Evolutionary conservation across 2,113 vertebrate species (phyloP), one percentile per base, ranked within the genome.

Genomic region (Bufo gargarizans): DNA sequence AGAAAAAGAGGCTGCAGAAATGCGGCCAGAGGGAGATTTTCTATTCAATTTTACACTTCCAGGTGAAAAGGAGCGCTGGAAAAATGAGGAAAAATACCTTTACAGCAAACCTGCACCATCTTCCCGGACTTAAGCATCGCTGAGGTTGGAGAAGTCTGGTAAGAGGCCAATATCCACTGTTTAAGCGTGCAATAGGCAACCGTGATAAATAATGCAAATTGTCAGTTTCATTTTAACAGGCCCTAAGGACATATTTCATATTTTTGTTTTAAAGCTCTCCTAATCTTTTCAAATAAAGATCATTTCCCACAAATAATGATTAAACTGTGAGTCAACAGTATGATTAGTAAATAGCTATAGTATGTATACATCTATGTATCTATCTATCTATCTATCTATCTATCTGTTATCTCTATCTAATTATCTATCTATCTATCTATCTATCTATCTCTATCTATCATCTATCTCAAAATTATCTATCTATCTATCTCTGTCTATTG

Each of bases 151-250:
- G 56, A 7, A 56, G 67, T 56, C n/a, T 72, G 53, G n/a, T 85
- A 20, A 59, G 12, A 56, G 47, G 84, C 17, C 84, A 59, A 47
- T 59, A 19, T 33, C 65, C 82, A 84, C 16, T 11, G 50, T 20
- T 71, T 22, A 16, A 85, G 55, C 16, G 6, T 10, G 17, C n/a
- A 77, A 86, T 76, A 88, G 50, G 56, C 56, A 47, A 71, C 17
- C 69, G 2, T 88, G 69, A 88, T 53, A 88, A 83, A 88, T 83
- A 83, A 88, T 83, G 69, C 87, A 88, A 58, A 88, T 65, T 77
- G 87, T 65, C 58, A 77, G 83, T 88, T 88, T 88, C 86, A 88
- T 88, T 88, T 88, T 83, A 77, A 83, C 80, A 83, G 55, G 69
- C 71, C 69, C 69, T 50, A 3, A 33, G 79, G 86, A 22, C 11